Evolutionary conservation across 2,888 invertebrate genomes (phyloP), one percentile per base, ranked within the genome.

Genomic region (Eugnorisma glareosa): DNA sequence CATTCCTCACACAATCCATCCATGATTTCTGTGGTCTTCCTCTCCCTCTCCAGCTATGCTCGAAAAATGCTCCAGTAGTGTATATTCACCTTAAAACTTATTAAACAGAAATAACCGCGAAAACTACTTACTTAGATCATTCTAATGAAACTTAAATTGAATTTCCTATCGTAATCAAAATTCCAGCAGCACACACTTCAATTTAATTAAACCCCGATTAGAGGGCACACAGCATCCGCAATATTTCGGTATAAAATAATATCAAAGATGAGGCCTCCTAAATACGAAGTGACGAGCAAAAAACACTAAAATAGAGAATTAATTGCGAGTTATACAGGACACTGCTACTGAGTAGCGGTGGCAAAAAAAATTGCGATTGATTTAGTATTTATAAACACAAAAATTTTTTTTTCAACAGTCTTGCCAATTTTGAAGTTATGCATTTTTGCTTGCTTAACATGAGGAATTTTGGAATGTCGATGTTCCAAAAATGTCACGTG

Each of bases 301-400:
- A 95, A 94, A 93, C 89, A 81, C 88, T 89, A 91, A 88, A 91
- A 94, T 94, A 94, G 93, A 90, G 93, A 94, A 94, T 94, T 95
- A 95, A 95, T 95, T 94, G 92, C 91, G 84, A 90, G 81, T 89
- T 89, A 90, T 90, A 88, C 89, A 91, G 91, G 89, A 92, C 90
- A 87, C 86, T 83, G 86, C 87, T 83, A 85, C 87, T 81, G 24
- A 24, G 93, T 92, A 94, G 77, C 51, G 93, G 84, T 73, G 67
- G 90, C 90, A 93, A 64, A 89, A 82, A 82, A 68, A 84, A 31
- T 7, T 37, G 7, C 4, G 2, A 40, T 40, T 64, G 28, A 10
- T 48, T 31, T 31, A 0, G 40, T 40, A 40, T n/a, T 51, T 75
- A 4, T n/a, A 31, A 61, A 35, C 31, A 59, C 3, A 15, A 57